These are phyloP conservation scores for Sinhomidia bicolor DNA, from an alignment of 2,888 invertebrate genomes.

Conservation along the genomic window DNA sequence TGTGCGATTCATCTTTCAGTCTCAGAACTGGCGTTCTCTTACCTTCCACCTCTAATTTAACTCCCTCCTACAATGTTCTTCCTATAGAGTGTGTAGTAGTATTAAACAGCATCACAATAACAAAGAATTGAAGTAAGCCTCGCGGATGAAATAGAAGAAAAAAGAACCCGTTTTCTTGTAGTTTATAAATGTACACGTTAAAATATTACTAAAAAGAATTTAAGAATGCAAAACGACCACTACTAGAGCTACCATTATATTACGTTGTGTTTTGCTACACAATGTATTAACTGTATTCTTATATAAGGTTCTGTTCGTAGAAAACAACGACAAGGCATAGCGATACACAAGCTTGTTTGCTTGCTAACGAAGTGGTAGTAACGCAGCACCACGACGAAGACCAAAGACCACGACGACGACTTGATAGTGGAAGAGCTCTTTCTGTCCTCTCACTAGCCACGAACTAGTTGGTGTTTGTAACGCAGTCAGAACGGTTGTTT, in stretches of 20 bases:
- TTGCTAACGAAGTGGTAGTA: too few relatives aligned
- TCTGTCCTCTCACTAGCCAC: conserved; percentile 49
- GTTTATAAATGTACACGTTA: neutral
- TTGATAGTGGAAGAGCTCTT: conserved; percentile 34
- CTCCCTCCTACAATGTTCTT: neutral
- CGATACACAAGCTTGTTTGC: conserved; percentile 18
- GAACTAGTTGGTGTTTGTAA: conserved; percentile 64
- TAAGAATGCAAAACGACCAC: neutral
- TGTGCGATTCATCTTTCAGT: neutral
- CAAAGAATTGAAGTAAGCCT: neutral
- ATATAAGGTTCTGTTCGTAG: conserved; percentile 15
- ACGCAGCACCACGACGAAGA: conserved; percentile 26
- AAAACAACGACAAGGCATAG: neutral
- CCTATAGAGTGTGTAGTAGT: conserved; percentile 1
- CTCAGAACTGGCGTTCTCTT: too few relatives aligned
- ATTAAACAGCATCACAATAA: neutral
- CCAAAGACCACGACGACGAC: neutral
- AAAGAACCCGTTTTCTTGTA: conserved; percentile 12
- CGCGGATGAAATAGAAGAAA: neutral
- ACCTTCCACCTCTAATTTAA: neutral
- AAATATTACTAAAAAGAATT: conserved; percentile 8
- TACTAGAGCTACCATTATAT: neutral
- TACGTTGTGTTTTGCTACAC: neutral
- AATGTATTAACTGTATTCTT: neutral
- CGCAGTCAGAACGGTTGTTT: conserved; percentile 72